Base-by-base conservation (phyloP, 2,797 vertebrate species). In the Glyptemys insculpta region DNA sequence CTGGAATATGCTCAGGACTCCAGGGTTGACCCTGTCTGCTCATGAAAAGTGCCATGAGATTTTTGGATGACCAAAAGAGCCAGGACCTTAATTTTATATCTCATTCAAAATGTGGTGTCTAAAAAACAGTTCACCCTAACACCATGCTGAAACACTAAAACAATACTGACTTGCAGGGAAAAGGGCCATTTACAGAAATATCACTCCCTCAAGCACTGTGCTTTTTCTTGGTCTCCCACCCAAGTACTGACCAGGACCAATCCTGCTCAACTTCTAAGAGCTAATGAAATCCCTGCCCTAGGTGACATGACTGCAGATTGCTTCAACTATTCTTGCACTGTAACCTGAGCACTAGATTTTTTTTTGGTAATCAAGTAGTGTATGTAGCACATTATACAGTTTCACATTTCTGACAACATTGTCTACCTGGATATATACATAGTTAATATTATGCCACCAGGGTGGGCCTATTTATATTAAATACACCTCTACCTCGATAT, bases 281-380 rank as follows among this genome's bases (percentile, higher is more conserved):
- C 29, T 91, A 92, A 91, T 54, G 8, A 78, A 92, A 81, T 72
- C 81, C n/a, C 29, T 57, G 90, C 65, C 54, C 81, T 34, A 9
- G 68, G 74, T 91, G 76, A 84, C 19, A 92, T 47, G 59, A 80
- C 31, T 1, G 1, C 50, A 47, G 95, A 95, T 4, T 16, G 37
- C n/a, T 90, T 90, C 56, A 90, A 31, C 4, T 15, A 6, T 65
- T 65, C 59, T 65, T 34, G 59, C 31, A 62, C 31, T 62, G 31
- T 62, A 65, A 34, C 29, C 12, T 76, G 56, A 21, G 34, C 11
- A 82, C 29, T 19, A 57, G 12, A 4, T 16, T 87, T 81, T 82
- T 82, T 88, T 34, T 54, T 56, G 78, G 1, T 27, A 50, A 52
- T 84, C 87, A 81, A 83, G 87, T 31, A 87, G 23, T 4, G 3